Base-by-base conservation (phyloP, 2,888 invertebrate species). In the Anaspis maculata region DNA sequence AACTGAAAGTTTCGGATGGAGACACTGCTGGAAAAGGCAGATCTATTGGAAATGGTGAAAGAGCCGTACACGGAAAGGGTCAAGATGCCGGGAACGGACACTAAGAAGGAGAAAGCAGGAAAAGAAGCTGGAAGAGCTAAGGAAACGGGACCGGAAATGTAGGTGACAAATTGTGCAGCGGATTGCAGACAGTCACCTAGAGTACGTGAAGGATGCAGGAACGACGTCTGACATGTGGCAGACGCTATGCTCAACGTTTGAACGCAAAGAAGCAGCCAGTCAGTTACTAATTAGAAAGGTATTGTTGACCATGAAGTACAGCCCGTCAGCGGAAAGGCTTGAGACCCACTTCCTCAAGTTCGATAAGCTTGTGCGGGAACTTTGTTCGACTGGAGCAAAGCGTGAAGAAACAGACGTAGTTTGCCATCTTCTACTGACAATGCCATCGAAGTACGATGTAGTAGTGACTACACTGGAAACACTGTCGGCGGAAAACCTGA, bases 101-200 rank as follows among this genome's bases (percentile, higher is more conserved):
- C 5, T 3, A n/a, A 25, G 15, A 10, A 2, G 11, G 15, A n/a
- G 3, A 3, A 12, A 5, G 12, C 13, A 30, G 3, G 5, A 12
- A 21, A 11, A 14, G 16, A 15, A 26, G 12, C 5, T 15, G 15
- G 21, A 29, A 15, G 1, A 4, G 16, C 6, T 27, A 14, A 10
- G 27, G 16, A 32, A 36, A 7, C n/a, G 14, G 22, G 32, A 48
- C 21, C 25, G 37, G 27, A 44, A 48, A 31, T 50, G 48, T 29
- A 50, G 43, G 15, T 50, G 49, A 5, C 41, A 42, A 22, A 45
- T 52, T 12, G 34, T 51, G 11, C 49, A 50, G 31, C 30, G 47
- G 4, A 46, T 51, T 13, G 42, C 49, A 3, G 50, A 52, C 29
- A 49, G 39, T 27, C 49, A 53, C 23, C 34, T 53, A 27, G 53